Evolutionary conservation across 2,888 invertebrate species (phyloP).

Genomic region (Phortica magna): DNA sequence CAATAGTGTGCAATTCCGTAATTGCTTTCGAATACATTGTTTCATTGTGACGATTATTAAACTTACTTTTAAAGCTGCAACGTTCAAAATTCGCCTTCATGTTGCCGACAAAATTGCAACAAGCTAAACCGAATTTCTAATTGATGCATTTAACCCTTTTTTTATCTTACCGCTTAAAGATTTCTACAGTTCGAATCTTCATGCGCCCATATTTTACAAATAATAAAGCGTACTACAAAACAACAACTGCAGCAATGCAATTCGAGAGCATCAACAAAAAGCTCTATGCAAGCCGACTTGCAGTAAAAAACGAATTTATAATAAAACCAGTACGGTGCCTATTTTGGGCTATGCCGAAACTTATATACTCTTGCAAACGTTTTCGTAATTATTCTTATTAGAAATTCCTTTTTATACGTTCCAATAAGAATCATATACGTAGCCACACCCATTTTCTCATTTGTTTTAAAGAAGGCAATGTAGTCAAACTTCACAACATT

Average conservation of each 20-base stretch:
- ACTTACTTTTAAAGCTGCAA: neutral
- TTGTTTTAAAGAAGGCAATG: too few species aligned
- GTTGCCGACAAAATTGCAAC: neutral
- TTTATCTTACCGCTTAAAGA: neutral
- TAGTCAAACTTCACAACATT: too few species aligned
- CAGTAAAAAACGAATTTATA: neutral
- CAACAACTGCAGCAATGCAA: neutral
- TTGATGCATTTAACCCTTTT: slow-evolving; percentile 13
- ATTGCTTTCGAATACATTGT: slow-evolving; percentile 3
- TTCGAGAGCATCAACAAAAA: neutral
- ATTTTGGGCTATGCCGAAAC: too few species aligned
- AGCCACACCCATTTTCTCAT: too few species aligned
- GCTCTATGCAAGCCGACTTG: neutral
- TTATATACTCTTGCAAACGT: too few species aligned
- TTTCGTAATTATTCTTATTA: too few species aligned
- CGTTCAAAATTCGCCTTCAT: neutral
- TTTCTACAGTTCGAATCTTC: neutral
- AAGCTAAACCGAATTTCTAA: neutral
- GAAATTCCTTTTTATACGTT: too few species aligned
- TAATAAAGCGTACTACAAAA: too few species aligned
- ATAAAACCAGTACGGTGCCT: too few species aligned
- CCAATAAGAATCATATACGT: too few species aligned
- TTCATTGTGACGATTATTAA: too few species aligned
- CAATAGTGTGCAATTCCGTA: neutral
- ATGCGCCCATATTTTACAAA: neutral